Percentiles rank a stretch among this genome's conserved stretches.
phyloP scores from a whole-genome alignment of 1,140 invertebrate species.

The Tribolium madens region DNA sequence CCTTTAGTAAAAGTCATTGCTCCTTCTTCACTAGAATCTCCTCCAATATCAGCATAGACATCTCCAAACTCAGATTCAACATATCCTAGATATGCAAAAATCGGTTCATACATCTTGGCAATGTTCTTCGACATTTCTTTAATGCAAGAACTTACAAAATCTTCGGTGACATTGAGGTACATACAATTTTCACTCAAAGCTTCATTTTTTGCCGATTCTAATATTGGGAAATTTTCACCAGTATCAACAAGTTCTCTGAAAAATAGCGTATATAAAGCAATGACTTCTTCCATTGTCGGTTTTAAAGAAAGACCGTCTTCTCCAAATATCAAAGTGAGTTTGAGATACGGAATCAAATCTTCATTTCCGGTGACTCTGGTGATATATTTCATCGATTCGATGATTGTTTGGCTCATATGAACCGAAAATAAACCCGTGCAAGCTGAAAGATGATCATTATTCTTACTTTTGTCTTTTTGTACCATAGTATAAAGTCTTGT shows the following conservation, averaged over 20 bases:
- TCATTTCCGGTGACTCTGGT: constrained; percentile 65
- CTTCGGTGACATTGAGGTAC: constrained; percentile 52
- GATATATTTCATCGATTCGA: constrained; percentile 69
- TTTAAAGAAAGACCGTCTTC: constrained; percentile 67
- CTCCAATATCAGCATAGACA: background rate
- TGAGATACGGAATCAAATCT: constrained; percentile 67
- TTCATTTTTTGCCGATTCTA: constrained; percentile 62
- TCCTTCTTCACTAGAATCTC: no score
- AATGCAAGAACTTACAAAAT: constrained; percentile 46
- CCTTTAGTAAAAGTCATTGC: constrained; percentile 69
- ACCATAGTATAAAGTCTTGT: constrained; percentile 62
- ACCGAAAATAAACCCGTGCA: constrained; percentile 67
- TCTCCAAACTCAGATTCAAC: constrained; percentile 19
- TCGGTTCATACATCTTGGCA: constrained; percentile 49
- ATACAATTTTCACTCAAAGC: constrained; percentile 44
- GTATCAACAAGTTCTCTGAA: constrained; percentile 66
- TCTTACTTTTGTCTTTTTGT: constrained; percentile 65
- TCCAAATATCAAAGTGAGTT: constrained; percentile 67
- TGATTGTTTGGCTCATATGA: constrained; percentile 69
- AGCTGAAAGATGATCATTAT: constrained; percentile 47
- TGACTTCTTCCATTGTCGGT: constrained; percentile 66
- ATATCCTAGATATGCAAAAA: constrained; percentile 31
- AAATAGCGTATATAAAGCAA: constrained; percentile 66
- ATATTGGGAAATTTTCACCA: constrained; percentile 67
- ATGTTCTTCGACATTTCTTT: constrained; percentile 49